A percentile compares a stretch with the other conserved stretches of the same genome.
These are phyloP conservation scores for Hipparchia sbordonii DNA, from an alignment of 2,888 invertebrate species.

Conservation along the genomic window DNA sequence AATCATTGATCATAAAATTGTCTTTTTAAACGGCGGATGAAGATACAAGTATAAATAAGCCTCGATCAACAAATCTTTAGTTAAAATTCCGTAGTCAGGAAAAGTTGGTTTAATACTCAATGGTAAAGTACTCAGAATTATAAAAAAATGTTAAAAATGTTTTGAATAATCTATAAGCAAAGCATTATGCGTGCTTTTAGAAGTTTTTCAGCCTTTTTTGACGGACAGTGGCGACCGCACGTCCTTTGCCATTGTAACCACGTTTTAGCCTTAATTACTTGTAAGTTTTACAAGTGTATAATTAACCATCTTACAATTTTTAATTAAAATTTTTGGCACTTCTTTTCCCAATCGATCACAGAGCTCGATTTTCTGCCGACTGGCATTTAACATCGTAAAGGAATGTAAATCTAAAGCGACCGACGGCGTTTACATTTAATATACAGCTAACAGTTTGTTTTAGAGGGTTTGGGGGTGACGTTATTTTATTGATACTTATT, in stretches of 20 bases:
- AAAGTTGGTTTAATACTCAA: background rate
- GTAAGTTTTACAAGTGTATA: slow-evolving; percentile 24
- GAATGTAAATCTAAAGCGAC: too few species aligned
- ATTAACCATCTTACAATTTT: slow-evolving; percentile 29
- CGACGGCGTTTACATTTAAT: too few species aligned
- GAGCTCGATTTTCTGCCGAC: slow-evolving; percentile 37
- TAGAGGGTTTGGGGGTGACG: too few species aligned
- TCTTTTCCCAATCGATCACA: slow-evolving; percentile 43
- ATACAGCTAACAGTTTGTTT: too few species aligned
- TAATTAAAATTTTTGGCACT: slow-evolving; percentile 40
- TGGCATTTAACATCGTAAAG: slow-evolving; percentile 32
- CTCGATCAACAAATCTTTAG: background rate
- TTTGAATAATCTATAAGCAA: background rate
- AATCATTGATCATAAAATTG: background rate
- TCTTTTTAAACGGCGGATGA: background rate
- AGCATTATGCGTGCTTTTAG: background rate
- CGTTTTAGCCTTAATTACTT: slow-evolving; percentile 29
- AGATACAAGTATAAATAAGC: background rate
- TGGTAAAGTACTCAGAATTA: too few species aligned
- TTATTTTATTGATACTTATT: too few species aligned
- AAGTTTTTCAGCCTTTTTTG: slow-evolving; percentile 53
- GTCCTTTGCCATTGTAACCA: slow-evolving; percentile 45
- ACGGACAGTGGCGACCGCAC: slow-evolving; percentile 62
- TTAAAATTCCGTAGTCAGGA: background rate
- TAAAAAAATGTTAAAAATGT: background rate